Percentiles rank a stretch among this genome's conserved stretches.
Evolutionary conservation across 2,113 vertebrate species (phyloP).

Genomic region (Apteryx mantelli): DNA sequence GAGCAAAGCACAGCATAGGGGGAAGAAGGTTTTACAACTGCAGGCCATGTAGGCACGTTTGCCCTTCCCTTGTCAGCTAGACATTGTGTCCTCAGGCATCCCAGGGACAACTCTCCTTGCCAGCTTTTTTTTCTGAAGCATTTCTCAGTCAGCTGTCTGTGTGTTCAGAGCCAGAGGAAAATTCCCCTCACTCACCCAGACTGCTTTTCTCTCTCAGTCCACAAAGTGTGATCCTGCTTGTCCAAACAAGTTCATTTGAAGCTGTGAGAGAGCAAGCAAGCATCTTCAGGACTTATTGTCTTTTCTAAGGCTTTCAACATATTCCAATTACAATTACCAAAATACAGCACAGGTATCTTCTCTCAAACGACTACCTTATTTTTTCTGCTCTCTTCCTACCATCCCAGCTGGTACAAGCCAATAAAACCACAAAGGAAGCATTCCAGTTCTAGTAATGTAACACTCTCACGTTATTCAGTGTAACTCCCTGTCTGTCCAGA

Average conservation of each 20-base stretch:
- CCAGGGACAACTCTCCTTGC: neutral
- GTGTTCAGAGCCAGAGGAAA: neutral
- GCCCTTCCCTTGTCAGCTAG: neutral
- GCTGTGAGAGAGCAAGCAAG: neutral
- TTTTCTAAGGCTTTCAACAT: neutral
- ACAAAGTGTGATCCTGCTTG: neutral
- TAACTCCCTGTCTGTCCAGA: fast-evolving
- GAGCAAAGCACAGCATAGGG: neutral
- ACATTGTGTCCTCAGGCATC: neutral
- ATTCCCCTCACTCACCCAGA: neutral
- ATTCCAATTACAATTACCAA: neutral
- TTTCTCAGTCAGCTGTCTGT: neutral
- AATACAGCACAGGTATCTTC: fast-evolving
- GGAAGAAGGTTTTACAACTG: neutral
- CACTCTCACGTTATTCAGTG: fast-evolving
- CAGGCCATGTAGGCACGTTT: neutral
- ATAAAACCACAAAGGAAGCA: neutral
- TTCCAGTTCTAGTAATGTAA: neutral
- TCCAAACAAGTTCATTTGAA: neutral
- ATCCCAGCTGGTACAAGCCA: neutral
- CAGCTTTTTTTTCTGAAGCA: neutral
- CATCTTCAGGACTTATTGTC: neutral
- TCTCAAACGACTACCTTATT: neutral
- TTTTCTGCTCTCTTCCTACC: neutral
- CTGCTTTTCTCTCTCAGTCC: no score